Evolutionary conservation across 2,113 vertebrate species (phyloP).

Genomic region (Apodemus speciosus): DNA sequence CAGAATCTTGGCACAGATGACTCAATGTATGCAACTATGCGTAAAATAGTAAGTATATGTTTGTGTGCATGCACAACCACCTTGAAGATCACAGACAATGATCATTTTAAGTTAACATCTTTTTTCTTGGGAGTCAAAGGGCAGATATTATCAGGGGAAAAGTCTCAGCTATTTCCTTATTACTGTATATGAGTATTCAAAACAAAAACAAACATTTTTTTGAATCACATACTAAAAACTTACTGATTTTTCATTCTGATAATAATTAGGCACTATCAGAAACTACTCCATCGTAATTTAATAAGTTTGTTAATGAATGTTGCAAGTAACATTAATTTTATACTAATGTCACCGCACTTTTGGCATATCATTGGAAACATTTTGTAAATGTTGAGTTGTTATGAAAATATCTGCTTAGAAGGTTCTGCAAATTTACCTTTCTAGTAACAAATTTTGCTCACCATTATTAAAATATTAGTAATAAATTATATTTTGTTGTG

Average conservation of each 20-base stretch:
- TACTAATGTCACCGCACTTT: background rate
- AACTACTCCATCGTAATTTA: background rate
- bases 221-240: background rate
- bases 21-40: background rate
- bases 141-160: background rate
- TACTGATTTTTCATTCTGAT: background rate
- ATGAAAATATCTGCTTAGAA: background rate
- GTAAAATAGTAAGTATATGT: background rate
- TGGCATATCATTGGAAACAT: background rate
- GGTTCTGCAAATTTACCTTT: background rate
- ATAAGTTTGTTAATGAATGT: background rate
- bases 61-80: accelerated
- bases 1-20: slow-evolving; percentile 1
- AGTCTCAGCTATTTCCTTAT: background rate
- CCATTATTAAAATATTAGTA: background rate
- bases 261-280: background rate
- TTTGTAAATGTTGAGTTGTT: background rate
- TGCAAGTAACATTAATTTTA: background rate
- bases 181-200: background rate
- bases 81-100: background rate
- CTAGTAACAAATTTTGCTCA: background rate
- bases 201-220: background rate
- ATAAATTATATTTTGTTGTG: background rate
- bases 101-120: background rate
- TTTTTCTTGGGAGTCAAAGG: background rate